Evolutionary conservation across 2,888 invertebrate species (phyloP), one percentile per base, ranked within the genome.

Genomic region (Euzophera pinguis): DNA sequence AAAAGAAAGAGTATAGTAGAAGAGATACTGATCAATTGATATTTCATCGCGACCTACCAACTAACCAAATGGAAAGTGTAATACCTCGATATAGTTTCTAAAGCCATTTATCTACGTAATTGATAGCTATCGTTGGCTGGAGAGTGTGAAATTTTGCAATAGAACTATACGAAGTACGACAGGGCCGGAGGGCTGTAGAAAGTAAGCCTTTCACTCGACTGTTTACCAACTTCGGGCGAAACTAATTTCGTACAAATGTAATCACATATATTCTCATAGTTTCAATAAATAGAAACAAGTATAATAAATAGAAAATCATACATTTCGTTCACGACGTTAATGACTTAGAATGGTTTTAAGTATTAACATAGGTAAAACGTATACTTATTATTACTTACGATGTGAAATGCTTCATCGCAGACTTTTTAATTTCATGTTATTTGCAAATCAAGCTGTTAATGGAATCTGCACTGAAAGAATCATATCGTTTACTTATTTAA

Each of bases 181-280:
- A 86, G 83, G 84, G 84, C 84, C 82, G 73, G 67, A 88, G 89
- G 88, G 89, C 84, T 74, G 73, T 87, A 82, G 89, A 90, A 90
- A 90, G 90, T 80, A 65, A 63, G 81, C 84, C 89, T 89, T 88
- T 90, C 89, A 85, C 89, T 86, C 71, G 66, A 64, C 70, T 67
- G 69, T 63, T 70, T 77, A 71, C 75, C 66, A 68, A 69, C 72
- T 69, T 61, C 62, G 62, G 61, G 71, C 67, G 68, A 67, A 63
- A 73, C 75, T 77, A 73, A 81, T 80, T 81, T 74, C n/a, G 76
- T 83, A 84, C 83, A 82, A 82, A 81, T 71, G 75, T 75, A 75
- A 77, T 75, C 69, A 72, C 67, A 63, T 57, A 70, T 70, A 73
- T 78, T 75, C 72, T 75, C 69, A 58, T 54, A 55, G 42, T 59